Conservation (phyloP, 2,797 vertebrate species). For the Rhinichthys osculus region DNA sequence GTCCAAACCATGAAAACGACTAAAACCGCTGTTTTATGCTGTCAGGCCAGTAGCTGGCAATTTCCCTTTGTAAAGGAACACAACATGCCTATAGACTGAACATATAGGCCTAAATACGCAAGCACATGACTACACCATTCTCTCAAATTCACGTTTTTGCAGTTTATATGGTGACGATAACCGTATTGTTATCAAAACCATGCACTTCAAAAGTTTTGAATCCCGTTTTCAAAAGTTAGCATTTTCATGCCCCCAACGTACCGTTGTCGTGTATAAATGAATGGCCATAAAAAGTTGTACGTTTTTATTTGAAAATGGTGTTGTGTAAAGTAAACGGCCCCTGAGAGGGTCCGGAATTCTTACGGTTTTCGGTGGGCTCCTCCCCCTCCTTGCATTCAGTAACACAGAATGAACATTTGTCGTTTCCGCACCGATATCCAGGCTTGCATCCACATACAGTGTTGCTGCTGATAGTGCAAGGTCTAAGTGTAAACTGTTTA, state of each 20-base stretch:
- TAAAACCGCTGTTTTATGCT: too few relatives aligned
- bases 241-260: neutral
- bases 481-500: slow-evolving; percentile 21
- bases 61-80: too few relatives aligned
- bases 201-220: too few relatives aligned
- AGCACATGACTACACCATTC: neutral
- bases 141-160: neutral
- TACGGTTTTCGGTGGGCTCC: slow-evolving; percentile 68
- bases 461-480: slow-evolving; percentile 66
- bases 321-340: neutral
- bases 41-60: too few relatives aligned
- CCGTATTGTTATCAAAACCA: too few relatives aligned
- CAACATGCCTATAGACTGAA: neutral
- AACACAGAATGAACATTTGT: slow-evolving; percentile 67
- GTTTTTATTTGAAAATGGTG: neutral
- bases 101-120: too few relatives aligned
- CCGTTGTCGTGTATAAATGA: neutral
- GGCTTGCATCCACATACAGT: slow-evolving; percentile 72
- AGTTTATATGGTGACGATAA: too few relatives aligned
- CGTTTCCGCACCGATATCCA: slow-evolving; percentile 69
- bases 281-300: neutral
- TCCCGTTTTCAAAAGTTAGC: neutral
- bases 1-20: too few relatives aligned
- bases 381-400: slow-evolving; percentile 66
- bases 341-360: slow-evolving; percentile 38